Evolutionary conservation across 2,797 vertebrate genomes (phyloP).

Genomic region (Thripadectes ignobilis): DNA sequence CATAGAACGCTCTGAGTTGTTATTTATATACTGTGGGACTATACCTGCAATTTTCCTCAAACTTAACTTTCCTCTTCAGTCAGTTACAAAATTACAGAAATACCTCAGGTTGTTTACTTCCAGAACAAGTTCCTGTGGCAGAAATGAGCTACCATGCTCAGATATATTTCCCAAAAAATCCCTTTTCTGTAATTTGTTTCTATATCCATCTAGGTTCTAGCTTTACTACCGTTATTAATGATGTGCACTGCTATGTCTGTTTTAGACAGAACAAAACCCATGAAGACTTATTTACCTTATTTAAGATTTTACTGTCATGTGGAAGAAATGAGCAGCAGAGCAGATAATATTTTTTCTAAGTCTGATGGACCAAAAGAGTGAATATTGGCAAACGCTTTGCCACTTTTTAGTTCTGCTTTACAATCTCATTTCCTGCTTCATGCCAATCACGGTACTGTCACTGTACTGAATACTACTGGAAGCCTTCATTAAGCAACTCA

Average conservation of each 20-base stretch:
- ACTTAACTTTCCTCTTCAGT: not conserved
- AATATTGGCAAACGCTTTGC: conserved; percentile 9
- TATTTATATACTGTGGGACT: not conserved
- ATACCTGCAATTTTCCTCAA: not conserved
- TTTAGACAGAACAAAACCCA: conserved; percentile 1
- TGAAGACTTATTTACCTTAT: not conserved
- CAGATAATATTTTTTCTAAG: not conserved
- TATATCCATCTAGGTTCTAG: not conserved
- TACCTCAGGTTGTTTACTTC: not conserved
- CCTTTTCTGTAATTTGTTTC: not conserved
- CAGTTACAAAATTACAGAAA: not conserved
- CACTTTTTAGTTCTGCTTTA: not conserved
- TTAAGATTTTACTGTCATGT: not conserved
- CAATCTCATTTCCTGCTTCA: conserved; percentile 38
- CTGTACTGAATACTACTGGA: not conserved
- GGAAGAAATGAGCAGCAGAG: conserved; percentile 29
- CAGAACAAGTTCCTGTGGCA: not conserved
- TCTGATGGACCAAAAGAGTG: not conserved
- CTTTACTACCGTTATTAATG: not conserved
- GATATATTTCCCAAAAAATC: not conserved
- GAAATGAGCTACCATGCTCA: not conserved
- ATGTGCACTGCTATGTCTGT: not conserved
- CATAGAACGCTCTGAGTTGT: not conserved
- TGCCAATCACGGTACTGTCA: not conserved
- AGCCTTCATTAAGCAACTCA: not conserved